phyloP scores from a whole-genome alignment of 2,113 vertebrate species.

The Erpornis zantholeuca region DNA sequence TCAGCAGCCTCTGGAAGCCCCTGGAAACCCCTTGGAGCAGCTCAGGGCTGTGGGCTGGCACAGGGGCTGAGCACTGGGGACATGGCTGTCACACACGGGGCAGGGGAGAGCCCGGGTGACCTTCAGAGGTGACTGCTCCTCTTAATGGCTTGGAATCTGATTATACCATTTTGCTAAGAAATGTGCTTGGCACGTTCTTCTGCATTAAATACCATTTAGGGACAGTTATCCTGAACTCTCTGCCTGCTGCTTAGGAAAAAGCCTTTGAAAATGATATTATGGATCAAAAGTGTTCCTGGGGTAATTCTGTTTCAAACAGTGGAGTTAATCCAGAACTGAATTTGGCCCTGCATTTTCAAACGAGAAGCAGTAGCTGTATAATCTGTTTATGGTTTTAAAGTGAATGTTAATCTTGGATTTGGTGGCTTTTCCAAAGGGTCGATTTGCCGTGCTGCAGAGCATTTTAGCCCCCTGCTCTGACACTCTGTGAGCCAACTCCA shows the following conservation, averaged over 20 bases:
- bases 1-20: not conserved
- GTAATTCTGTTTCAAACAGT: conserved; percentile 22
- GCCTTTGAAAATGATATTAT: conserved; percentile 52
- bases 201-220: conserved; percentile 11
- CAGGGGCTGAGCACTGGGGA: not conserved
- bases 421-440: conserved; percentile 32
- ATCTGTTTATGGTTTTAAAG: conserved; percentile 65
- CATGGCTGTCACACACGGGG: not conserved
- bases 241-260: not conserved
- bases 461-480: not conserved
- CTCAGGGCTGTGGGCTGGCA: not conserved
- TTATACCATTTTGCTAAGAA: not conserved
- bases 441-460: not conserved
- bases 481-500: not conserved
- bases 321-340: conserved; percentile 49
- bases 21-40: not conserved
- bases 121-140: conserved; percentile 41
- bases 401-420: conserved; percentile 58
- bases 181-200: conserved; percentile 13
- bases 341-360: conserved; percentile 43
- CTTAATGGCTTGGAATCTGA: conserved; percentile 36
- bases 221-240: conserved; percentile 25
- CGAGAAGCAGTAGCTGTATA: conserved; percentile 39
- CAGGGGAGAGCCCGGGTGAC: not conserved
- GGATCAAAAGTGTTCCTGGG: conserved; percentile 26